Evolutionary conservation across 2,797 vertebrate species (phyloP).

Genomic region (Chaetodon trifasciatus): DNA sequence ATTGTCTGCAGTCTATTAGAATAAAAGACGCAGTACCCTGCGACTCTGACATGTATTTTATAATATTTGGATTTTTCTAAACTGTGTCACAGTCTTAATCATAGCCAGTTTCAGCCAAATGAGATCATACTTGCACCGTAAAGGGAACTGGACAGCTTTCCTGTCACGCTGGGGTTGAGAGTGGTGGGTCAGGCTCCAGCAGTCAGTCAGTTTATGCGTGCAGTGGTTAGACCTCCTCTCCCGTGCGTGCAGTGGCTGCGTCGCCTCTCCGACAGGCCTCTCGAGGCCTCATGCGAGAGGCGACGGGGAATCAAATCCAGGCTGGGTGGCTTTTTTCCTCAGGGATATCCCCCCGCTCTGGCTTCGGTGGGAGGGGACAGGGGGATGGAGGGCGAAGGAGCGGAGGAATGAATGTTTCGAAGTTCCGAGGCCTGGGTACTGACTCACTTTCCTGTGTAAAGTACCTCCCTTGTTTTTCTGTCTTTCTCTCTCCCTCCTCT

Average conservation of each 20-base stretch:
- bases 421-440: constrained; percentile 63
- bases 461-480: constrained; percentile 82
- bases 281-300: constrained; percentile 49
- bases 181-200: constrained; percentile 35
- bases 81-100: constrained; percentile 48
- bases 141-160: constrained; percentile 18
- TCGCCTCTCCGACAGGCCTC: constrained; percentile 45
- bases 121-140: constrained; percentile 37
- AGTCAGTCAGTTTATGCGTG: constrained; percentile 34
- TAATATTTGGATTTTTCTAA: constrained; percentile 50
- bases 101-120: constrained; percentile 29
- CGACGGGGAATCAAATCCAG: constrained; percentile 69
- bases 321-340: constrained; percentile 62
- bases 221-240: constrained; percentile 32
- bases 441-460: constrained; percentile 83
- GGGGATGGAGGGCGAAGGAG: constrained; percentile 61
- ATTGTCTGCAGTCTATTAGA: constrained; percentile 4
- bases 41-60: constrained; percentile 10
- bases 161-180: constrained; percentile 17
- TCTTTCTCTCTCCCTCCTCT: constrained; percentile 55
- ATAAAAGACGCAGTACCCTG: not conserved
- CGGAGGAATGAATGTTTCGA: constrained; percentile 60
- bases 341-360: constrained; percentile 64
- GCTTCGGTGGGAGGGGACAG: constrained; percentile 53
- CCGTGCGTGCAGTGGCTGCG: constrained; percentile 61